Base-by-base conservation (phyloP, 2,113 vertebrate genomes). In the Ramphastos sulfuratus region DNA sequence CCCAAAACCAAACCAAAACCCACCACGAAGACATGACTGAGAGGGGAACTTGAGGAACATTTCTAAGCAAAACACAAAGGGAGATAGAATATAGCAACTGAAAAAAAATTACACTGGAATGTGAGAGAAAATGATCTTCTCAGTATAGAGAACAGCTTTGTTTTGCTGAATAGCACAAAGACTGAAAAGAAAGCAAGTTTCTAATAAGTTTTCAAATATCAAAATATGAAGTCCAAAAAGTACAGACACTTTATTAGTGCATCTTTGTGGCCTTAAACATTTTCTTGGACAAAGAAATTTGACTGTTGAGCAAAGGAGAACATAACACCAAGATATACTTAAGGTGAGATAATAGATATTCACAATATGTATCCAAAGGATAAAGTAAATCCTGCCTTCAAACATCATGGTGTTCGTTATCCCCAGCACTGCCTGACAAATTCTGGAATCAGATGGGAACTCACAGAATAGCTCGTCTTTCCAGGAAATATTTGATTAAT, bases 301-400 rank as follows among this genome's bases (percentile, higher is more conserved):
- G 33, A 3, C 15, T 9, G 31, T 27, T 61, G 37, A 2, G 0
- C 5, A 0, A 54, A 80, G 24, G 33, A 39, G 6, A 63, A 39
- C 2, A 1, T 10, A 37, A 17, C 24, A 31, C 12, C 28, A 48
- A 46, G 31, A 33, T 9, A 55, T 4, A 37, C 23, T 24, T 23
- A 10, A 55, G 16, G 21, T 54, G 24, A 33, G 21, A 39, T 12
- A 35, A 59, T 59, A 21, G 14, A 59, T 59, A 67, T 31, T 52
- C 52, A 25, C 20, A 48, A 12, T 12, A 48, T 6, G 6, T 16
- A 65, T 6, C 17, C 78, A 50, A 65, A 50, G 18, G 78, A 75
- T 10, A 65, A 50, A 75, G n/a, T 7, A 80, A 71, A 65, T 8
- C 37, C 30, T 46, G 44, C 19, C 44, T n/a, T 42, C 64, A 39